Evolutionary conservation across 2,113 vertebrate genomes (phyloP).

Genomic region (Camelus dromedarius): DNA sequence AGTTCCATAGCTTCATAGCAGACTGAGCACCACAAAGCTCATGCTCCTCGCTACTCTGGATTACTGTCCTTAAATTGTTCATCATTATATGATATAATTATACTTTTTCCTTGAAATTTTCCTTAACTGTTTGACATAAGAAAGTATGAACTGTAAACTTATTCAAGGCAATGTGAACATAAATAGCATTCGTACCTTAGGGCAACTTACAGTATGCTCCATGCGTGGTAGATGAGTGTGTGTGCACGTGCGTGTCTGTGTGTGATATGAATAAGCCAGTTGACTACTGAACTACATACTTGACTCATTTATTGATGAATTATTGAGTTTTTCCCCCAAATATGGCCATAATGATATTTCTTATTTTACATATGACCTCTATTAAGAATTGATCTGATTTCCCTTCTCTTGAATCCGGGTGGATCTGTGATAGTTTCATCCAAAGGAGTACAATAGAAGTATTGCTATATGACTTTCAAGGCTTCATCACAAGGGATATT

Average conservation of each 20-base stretch:
- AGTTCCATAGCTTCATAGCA: slow-evolving; percentile 25
- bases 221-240: not conserved
- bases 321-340: not conserved
- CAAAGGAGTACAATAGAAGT: not conserved
- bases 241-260: not conserved
- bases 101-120: not conserved
- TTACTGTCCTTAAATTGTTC: slow-evolving; percentile 20
- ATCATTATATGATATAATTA: not conserved
- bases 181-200: not conserved
- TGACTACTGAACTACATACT: not conserved
- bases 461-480: not conserved
- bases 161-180: not conserved
- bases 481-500: not conserved
- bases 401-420: not conserved
- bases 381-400: not conserved
- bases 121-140: not conserved
- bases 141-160: slow-evolving; percentile 5
- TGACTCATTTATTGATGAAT: not conserved
- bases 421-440: not conserved
- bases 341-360: not conserved
- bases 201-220: not conserved
- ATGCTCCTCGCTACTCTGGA: not conserved
- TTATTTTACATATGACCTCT: not conserved
- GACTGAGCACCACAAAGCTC: not conserved
- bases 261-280: not conserved